Percentiles rank a stretch among this genome's conserved stretches.
phyloP scores from a whole-genome alignment of 2,797 vertebrate species.

The Falco concolor region DNA sequence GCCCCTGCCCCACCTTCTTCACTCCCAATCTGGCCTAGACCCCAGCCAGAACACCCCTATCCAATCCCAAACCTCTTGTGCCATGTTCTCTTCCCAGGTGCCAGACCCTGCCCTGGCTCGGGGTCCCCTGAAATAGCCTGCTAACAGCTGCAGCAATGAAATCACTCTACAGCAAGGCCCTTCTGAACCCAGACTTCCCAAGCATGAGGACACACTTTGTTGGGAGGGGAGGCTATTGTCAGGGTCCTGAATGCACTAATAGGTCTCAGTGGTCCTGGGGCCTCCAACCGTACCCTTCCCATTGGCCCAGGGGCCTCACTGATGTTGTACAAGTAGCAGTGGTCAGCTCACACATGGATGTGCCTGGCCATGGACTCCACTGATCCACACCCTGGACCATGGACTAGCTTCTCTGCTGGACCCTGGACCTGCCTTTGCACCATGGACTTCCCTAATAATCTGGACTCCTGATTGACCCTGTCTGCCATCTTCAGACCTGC shows the following conservation, averaged over 20 bases:
- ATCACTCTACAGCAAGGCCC: not conserved
- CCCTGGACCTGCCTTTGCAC: not conserved
- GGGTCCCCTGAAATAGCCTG: not conserved
- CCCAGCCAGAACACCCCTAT: not conserved
- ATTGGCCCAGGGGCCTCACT: not conserved
- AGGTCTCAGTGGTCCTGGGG: not conserved
- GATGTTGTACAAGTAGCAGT: not conserved
- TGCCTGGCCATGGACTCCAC: not conserved
- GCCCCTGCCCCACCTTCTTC: not conserved
- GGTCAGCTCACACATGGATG: not conserved
- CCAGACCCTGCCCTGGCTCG: not conserved
- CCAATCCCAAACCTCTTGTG: not conserved
- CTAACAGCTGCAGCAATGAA: not conserved
- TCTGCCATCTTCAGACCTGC: not conserved
- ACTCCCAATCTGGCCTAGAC: too few relatives aligned
- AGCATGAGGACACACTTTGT: not conserved
- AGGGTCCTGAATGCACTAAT: not conserved
- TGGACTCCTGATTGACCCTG: not conserved
- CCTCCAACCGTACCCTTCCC: not conserved
- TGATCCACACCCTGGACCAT: not conserved
- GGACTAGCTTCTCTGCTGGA: not conserved
- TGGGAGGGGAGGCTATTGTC: not conserved
- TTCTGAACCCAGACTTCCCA: not conserved
- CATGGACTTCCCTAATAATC: not conserved
- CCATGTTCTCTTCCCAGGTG: not conserved